Evolutionary conservation across 2,113 vertebrate species (phyloP).

Genomic region (Cololabis saira): DNA sequence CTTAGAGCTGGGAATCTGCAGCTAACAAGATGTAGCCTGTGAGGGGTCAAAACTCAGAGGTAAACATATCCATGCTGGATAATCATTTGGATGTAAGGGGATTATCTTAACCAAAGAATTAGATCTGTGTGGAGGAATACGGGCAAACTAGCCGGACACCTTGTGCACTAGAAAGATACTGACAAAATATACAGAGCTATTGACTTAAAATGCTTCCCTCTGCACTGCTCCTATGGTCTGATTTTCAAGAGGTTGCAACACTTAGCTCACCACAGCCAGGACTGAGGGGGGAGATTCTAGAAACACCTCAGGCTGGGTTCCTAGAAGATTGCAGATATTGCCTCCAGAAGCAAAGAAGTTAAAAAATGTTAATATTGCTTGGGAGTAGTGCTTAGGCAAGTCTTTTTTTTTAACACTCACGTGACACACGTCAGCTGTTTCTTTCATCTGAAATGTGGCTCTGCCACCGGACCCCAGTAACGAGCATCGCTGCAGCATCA

Average conservation of each 20-base stretch:
- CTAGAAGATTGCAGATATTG: conserved; percentile 20
- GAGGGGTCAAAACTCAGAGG: conserved; percentile 9
- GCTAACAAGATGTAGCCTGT: conserved; percentile 11
- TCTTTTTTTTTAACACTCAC: conserved; percentile 15
- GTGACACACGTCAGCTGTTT: conserved; percentile 32
- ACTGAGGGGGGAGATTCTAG: conserved; percentile 12
- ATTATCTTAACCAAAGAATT: conserved; percentile 31
- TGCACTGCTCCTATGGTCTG: not conserved
- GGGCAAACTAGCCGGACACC: conserved; percentile 13
- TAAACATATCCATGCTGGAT: conserved; percentile 7
- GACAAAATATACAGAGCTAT: not conserved
- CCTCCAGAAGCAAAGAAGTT: not conserved
- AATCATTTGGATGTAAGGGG: conserved; percentile 29
- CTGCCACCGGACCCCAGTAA: conserved; percentile 32
- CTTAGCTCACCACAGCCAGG: not conserved
- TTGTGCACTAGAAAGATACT: conserved; percentile 6
- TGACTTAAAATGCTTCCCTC: not conserved
- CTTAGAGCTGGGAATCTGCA: conserved; percentile 11
- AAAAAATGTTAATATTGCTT: conserved; percentile 24
- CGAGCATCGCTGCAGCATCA: conserved; percentile 22
- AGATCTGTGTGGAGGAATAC: conserved; percentile 19
- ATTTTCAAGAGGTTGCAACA: conserved; percentile 8
- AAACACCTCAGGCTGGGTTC: conserved; percentile 6
- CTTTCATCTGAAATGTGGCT: conserved; percentile 51
- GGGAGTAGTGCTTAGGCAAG: conserved; percentile 27